Conservation (phyloP, 1,140 invertebrate genomes). For the Gryon sp. region DNA sequence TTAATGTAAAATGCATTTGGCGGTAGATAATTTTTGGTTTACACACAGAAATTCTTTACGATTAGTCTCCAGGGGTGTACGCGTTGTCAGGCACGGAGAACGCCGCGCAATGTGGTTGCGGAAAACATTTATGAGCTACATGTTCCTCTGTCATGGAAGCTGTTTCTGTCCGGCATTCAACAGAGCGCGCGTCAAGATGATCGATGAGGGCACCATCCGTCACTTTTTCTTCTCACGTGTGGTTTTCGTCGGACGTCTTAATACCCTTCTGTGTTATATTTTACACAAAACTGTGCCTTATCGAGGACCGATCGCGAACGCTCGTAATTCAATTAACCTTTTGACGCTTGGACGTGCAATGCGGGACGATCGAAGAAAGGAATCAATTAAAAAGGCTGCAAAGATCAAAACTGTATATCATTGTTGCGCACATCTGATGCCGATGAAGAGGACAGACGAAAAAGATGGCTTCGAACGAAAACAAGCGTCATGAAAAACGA, state of each 20-base stretch:
- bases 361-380: background rate
- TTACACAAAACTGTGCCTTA: slow-evolving; percentile 20
- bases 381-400: slow-evolving; percentile 25
- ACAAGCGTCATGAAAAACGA: background rate
- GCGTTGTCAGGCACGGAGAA: slow-evolving; percentile 24
- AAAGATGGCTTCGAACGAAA: background rate
- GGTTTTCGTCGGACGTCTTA: slow-evolving; percentile 52
- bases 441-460: slow-evolving; percentile 1
- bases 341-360: background rate
- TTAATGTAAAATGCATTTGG: too few species aligned
- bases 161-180: slow-evolving; percentile 56
- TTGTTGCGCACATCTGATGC: slow-evolving; percentile 5
- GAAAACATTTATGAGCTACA: slow-evolving; percentile 60
- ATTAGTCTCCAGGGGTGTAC: slow-evolving; percentile 43
- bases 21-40: too few species aligned
- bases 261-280: slow-evolving; percentile 19
- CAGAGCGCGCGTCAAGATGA: slow-evolving; percentile 63
- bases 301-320: slow-evolving; percentile 5
- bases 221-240: slow-evolving; percentile 55
- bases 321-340: slow-evolving; percentile 43
- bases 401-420: slow-evolving; percentile 25
- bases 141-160: slow-evolving; percentile 61
- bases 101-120: slow-evolving; percentile 35
- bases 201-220: slow-evolving; percentile 62
- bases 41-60: background rate